Evolutionary conservation across 2,113 vertebrate species (phyloP).

Genomic region (Mus spicilegus): DNA sequence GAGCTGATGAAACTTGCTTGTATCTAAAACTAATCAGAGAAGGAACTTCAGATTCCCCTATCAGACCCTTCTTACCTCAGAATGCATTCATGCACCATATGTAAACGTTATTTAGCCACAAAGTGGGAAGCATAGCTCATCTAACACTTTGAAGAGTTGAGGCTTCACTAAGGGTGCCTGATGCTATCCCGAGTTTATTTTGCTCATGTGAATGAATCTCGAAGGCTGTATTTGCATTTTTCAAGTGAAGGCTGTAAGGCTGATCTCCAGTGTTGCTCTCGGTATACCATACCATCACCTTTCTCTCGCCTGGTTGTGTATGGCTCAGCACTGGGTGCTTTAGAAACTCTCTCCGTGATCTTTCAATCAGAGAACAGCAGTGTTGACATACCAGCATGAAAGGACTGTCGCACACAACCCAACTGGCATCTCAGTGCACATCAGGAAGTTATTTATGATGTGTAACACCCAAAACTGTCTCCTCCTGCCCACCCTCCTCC

Average conservation of each 20-base stretch:
- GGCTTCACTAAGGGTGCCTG: not conserved
- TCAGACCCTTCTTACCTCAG: not conserved
- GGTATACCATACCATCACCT: not conserved
- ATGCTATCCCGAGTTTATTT: not conserved
- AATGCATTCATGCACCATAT: not conserved
- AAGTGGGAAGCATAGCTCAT: not conserved
- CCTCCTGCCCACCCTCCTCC: not conserved
- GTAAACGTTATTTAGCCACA: not conserved
- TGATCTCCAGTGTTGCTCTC: conserved; percentile 11
- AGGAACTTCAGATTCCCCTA: not conserved
- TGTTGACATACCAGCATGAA: not conserved
- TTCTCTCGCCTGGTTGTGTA: not conserved
- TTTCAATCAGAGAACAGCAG: not conserved
- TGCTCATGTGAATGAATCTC: not conserved
- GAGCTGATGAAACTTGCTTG: not conserved
- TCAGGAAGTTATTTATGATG: not conserved
- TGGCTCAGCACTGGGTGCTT: not conserved
- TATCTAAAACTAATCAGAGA: not conserved
- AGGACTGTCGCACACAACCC: not conserved
- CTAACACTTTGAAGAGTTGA: not conserved
- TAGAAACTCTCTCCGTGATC: conserved; percentile 28
- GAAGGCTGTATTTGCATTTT: too few species aligned
- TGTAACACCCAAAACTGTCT: not conserved
- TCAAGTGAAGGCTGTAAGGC: not conserved
- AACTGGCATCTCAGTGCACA: not conserved